A percentile compares a stretch with the other conserved stretches of the same genome.
phyloP scores from a whole-genome alignment of 2,113 vertebrate species.

The sheep (Ovis aries) region DNA sequence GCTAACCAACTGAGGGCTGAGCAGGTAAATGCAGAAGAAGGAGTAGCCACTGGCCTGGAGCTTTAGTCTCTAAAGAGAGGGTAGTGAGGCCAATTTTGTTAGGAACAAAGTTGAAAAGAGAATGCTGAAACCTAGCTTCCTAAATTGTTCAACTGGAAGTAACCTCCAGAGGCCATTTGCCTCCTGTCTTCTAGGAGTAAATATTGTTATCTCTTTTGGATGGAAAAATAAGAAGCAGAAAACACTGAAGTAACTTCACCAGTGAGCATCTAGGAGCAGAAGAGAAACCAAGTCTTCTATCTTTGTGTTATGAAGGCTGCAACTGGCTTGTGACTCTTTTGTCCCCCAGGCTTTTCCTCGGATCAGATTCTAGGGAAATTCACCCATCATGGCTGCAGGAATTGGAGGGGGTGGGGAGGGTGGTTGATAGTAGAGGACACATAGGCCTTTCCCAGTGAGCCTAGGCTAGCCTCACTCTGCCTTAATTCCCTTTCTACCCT shows the following conservation, averaged over 20 bases:
- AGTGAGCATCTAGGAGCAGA: not conserved
- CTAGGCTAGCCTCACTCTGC: not conserved
- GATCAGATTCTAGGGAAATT: not conserved
- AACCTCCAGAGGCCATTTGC: not conserved
- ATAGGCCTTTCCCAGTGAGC: accelerated
- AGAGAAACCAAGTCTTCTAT: not conserved
- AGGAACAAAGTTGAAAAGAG: not conserved
- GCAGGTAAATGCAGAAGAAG: too few species aligned
- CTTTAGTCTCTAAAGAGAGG: not conserved
- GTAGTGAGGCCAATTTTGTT: not conserved
- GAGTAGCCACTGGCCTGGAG: too few species aligned
- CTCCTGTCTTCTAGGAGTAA: not conserved
- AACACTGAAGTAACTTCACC: not conserved
- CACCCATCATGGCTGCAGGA: accelerated
- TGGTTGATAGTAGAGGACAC: too few species aligned
- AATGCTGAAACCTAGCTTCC: not conserved
- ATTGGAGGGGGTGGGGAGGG: accelerated
- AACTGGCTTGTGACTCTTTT: not conserved
- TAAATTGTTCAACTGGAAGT: not conserved
- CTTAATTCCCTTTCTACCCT: not conserved
- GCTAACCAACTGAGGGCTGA: not conserved
- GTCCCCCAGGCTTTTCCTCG: not conserved
- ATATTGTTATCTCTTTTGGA: not conserved
- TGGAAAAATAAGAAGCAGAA: not conserved
- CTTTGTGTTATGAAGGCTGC: not conserved